Percentiles rank a stretch among this genome's conserved stretches.
phyloP scores from a whole-genome alignment of 2,113 vertebrate species.

The Mobula hypostoma region DNA sequence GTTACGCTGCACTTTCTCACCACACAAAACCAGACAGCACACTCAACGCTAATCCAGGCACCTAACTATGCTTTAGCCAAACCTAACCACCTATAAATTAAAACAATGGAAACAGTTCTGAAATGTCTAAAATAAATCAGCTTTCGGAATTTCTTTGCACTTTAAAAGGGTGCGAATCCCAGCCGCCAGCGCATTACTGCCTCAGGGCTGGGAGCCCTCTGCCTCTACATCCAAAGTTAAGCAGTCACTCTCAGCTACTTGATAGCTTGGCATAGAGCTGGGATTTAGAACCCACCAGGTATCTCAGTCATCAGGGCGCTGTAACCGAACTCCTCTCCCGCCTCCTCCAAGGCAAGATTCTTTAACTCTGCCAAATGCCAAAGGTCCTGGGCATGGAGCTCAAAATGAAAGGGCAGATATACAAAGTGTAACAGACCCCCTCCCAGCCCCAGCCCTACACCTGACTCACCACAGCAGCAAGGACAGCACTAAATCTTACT shows the following conservation, averaged over 20 bases:
- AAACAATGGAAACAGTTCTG: slow-evolving; percentile 19
- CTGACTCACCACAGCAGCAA: neutral
- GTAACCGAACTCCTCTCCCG: neutral
- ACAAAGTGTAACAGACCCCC: neutral
- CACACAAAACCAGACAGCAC: slow-evolving; percentile 3
- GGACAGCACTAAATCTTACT: neutral
- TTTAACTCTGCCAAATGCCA: slow-evolving; percentile 49
- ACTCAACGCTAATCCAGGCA: neutral
- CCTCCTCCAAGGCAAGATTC: neutral
- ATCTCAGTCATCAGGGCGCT: slow-evolving; percentile 2
- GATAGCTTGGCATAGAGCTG: slow-evolving; percentile 21
- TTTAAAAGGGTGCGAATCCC: neutral
- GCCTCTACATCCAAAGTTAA: no score
- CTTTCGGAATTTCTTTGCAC: slow-evolving; percentile 5
- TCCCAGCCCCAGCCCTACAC: neutral
- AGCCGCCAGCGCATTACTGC: neutral
- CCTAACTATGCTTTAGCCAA: neutral
- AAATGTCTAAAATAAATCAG: slow-evolving; percentile 25
- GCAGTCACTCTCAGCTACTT: neutral
- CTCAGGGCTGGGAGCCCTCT: neutral
- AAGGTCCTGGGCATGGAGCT: slow-evolving; percentile 55
- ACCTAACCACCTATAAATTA: slow-evolving; percentile 9
- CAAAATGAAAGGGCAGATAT: slow-evolving; percentile 39
- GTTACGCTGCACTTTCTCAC: neutral
- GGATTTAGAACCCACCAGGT: slow-evolving; percentile 23